phyloP scores from a whole-genome alignment of 2,797 vertebrate species.

The Coranthus polyacanthus region DNA sequence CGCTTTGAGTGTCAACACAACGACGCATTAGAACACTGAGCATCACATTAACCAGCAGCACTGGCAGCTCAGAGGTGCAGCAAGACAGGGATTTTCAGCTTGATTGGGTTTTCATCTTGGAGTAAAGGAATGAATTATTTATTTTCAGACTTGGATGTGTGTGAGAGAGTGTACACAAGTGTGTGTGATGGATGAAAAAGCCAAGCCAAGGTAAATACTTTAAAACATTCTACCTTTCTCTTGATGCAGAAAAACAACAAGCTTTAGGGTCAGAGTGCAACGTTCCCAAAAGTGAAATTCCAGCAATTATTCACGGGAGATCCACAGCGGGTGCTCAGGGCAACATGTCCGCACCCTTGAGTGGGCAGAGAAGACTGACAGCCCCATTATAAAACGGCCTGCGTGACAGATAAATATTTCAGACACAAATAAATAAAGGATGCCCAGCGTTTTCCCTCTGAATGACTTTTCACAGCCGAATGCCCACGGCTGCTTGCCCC shows the following conservation, averaged over 20 bases:
- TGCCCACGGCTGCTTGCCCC: constrained; percentile 88
- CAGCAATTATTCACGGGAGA: constrained; percentile 88
- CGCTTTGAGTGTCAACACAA: constrained; percentile 81
- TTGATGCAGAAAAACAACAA: constrained; percentile 86
- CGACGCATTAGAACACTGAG: constrained; percentile 84
- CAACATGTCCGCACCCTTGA: constrained; percentile 87
- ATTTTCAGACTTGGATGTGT: constrained; percentile 78
- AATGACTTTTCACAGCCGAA: constrained; percentile 93
- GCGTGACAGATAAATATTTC: constrained; percentile 98
- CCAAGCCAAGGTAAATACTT: constrained; percentile 80
- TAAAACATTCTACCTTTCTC: constrained; percentile 83
- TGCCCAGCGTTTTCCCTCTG: constrained; percentile 92
- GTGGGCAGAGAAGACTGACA: constrained; percentile 90
- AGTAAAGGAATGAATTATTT: constrained; percentile 92
- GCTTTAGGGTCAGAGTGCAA: constrained; percentile 82
- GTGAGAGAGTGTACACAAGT: constrained; percentile 42
- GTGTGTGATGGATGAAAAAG: constrained; percentile 67
- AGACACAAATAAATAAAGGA: constrained; percentile 99
- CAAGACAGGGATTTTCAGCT: constrained; percentile 90
- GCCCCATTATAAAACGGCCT: constrained; percentile 94
- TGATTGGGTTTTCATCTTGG: constrained; percentile 93
- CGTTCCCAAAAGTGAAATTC: constrained; percentile 90
- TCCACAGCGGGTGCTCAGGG: constrained; percentile 83
- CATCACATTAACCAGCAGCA: constrained; percentile 89
- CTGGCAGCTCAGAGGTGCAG: constrained; percentile 88